A percentile compares a stretch with the other conserved stretches of the same genome.
phyloP scores from a whole-genome alignment of 2,888 invertebrate species.

The Tiphia femorata region DNA sequence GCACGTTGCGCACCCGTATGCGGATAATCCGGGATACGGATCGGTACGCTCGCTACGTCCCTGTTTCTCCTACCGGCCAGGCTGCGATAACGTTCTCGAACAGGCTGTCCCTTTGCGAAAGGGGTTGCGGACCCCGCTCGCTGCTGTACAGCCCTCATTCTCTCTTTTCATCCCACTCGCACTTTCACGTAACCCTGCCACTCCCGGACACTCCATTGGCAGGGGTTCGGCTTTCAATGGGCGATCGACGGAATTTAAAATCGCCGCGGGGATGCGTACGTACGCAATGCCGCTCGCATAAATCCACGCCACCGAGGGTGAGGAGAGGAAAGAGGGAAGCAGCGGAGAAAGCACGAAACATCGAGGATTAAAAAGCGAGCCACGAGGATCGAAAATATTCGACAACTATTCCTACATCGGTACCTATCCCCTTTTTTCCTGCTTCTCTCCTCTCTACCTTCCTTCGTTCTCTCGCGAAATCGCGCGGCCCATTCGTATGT shows the following conservation, averaged over 20 bases:
- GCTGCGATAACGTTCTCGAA: not conserved
- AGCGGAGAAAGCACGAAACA: slow-evolving; percentile 16
- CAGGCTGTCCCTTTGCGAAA: too few species aligned
- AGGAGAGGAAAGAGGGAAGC: too few species aligned
- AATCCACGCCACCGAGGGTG: slow-evolving; percentile 32
- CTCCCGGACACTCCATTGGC: too few species aligned
- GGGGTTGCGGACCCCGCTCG: too few species aligned
- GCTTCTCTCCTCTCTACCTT: too few species aligned
- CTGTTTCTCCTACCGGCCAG: not conserved
- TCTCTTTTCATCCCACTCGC: too few species aligned
- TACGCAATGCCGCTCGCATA: slow-evolving; percentile 20
- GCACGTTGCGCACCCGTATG: slow-evolving; percentile 29
- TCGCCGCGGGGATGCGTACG: slow-evolving; percentile 7
- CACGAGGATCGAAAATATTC: slow-evolving; percentile 11
- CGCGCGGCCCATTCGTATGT: too few species aligned
- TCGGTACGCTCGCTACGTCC: not conserved
- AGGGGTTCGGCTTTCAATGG: slow-evolving; percentile 16
- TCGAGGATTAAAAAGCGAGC: slow-evolving; percentile 31
- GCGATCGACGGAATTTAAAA: slow-evolving; percentile 38
- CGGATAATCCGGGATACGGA: slow-evolving; percentile 35
- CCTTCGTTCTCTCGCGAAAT: too few species aligned
- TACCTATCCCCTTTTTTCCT: too few species aligned
- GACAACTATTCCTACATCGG: not conserved
- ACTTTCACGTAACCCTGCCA: too few species aligned
- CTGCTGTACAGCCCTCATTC: too few species aligned